phyloP scores from a whole-genome alignment of 2,797 vertebrate genomes.

The Peromyscus aztecus region DNA sequence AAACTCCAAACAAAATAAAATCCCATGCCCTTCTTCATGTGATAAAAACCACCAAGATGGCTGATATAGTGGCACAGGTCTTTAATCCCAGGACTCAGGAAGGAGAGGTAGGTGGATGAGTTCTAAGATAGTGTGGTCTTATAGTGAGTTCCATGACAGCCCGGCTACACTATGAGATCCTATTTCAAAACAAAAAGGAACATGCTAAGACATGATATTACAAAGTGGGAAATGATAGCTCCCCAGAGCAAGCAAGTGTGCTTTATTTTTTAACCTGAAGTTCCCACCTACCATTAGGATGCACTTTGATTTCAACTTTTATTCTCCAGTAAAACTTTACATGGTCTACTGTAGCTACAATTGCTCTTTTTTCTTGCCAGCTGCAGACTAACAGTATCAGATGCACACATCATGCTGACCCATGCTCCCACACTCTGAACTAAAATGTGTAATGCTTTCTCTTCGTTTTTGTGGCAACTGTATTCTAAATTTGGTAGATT shows the following conservation, averaged over 20 bases:
- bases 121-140: not conserved
- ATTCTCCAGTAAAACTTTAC: not conserved
- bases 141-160: not conserved
- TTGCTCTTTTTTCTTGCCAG: not conserved
- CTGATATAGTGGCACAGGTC: not conserved
- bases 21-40: not conserved
- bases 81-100: not conserved
- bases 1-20: not conserved
- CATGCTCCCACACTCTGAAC: not conserved
- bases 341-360: not conserved
- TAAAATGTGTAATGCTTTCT: not conserved
- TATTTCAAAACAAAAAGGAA: not conserved
- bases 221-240: not conserved
- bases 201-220: not conserved
- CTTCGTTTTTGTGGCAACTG: not conserved
- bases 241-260: not conserved
- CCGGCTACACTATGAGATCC: not conserved
- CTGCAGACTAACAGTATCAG: slow-evolving; percentile 7
- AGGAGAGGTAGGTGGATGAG: not conserved
- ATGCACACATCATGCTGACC: not conserved
- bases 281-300: not conserved
- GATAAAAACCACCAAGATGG: not conserved
- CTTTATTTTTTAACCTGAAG: not conserved
- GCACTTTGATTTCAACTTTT: not conserved
- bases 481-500: not conserved